A percentile compares a stretch with the other conserved stretches of the same genome.
Evolutionary conservation across 2,888 invertebrate species (phyloP).

Genomic region (Beris chalybata): DNA sequence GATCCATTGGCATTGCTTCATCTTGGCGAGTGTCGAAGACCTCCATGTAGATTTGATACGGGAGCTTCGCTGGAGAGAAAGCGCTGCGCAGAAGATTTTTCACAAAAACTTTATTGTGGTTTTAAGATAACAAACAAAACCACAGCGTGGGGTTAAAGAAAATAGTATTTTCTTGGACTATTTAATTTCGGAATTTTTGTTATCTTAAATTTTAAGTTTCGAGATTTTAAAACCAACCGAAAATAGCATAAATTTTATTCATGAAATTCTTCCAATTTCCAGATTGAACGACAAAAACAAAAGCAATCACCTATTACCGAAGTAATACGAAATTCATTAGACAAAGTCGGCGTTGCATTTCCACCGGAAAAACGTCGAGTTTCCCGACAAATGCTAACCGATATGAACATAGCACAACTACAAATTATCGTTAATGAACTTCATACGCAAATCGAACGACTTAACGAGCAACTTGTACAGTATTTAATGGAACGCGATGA

Average conservation of each 20-base stretch:
- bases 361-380: constrained; percentile 81
- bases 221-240: too few relatives aligned
- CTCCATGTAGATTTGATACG: too few relatives aligned
- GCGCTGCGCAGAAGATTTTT: too few relatives aligned
- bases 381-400: constrained; percentile 81
- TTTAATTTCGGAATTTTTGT: too few relatives aligned
- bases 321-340: constrained; percentile 78
- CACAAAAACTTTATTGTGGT: too few relatives aligned
- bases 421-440: constrained; percentile 94
- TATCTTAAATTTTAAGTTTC: too few relatives aligned
- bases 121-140: too few relatives aligned
- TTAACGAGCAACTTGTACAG: constrained; percentile 89
- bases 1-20: too few relatives aligned
- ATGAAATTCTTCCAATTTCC: constrained; percentile 32
- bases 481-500: constrained; percentile 91
- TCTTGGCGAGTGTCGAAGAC: too few relatives aligned
- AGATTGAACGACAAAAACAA: constrained; percentile 68
- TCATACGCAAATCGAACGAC: constrained; percentile 88
- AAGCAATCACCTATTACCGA: constrained; percentile 82
- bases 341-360: constrained; percentile 81
- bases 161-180: too few relatives aligned
- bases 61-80: too few relatives aligned
- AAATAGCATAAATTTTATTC: neutral
- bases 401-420: constrained; percentile 88
- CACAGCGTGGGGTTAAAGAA: too few relatives aligned